These are phyloP conservation scores for Oryzias woworae DNA, from an alignment of 2,113 vertebrate genomes.

Conservation along the genomic window DNA sequence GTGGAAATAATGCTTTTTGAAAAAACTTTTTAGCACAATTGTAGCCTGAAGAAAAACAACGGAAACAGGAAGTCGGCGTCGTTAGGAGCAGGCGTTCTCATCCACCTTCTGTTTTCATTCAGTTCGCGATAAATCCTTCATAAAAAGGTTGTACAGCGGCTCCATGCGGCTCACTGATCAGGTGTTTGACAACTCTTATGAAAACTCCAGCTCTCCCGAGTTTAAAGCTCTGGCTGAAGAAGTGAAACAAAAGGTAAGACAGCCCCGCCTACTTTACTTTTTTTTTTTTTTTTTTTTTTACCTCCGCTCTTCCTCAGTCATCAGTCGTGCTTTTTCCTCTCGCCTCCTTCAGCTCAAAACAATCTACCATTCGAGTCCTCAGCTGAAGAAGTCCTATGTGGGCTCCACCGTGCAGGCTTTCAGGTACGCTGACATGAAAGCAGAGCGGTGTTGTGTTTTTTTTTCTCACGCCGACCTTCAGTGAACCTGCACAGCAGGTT, in stretches of 20 bases:
- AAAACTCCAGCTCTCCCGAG: conserved; percentile 63
- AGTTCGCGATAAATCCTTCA: conserved; percentile 65
- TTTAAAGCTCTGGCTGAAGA: conserved; percentile 66
- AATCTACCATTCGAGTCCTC: conserved; percentile 59
- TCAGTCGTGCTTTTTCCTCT: not conserved
- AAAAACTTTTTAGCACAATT: too few species aligned
- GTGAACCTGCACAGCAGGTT: too few species aligned
- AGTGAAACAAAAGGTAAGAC: conserved; percentile 68
- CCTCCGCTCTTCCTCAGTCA: not conserved
- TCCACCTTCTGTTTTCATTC: conserved; percentile 14
- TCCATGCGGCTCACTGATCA: conserved; percentile 77
- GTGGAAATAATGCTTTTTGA: too few species aligned
- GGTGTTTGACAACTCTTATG: conserved; percentile 64
- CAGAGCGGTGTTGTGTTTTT: not conserved
- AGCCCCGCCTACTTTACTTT: rapidly evolving
- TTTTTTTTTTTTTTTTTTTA: too few species aligned
- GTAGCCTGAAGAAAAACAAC: too few species aligned
- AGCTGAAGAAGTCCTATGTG: conserved; percentile 69
- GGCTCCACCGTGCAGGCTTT: conserved; percentile 73
- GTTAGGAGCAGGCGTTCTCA: too few species aligned
- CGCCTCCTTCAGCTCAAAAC: conserved; percentile 64
- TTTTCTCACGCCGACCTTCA: not conserved
- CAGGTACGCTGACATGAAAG: conserved; percentile 61
- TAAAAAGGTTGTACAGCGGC: conserved; percentile 75
- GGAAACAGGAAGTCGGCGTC: too few species aligned